Evolutionary conservation across 2,797 vertebrate genomes (phyloP).

Genomic region (Hozukius guyotensis): DNA sequence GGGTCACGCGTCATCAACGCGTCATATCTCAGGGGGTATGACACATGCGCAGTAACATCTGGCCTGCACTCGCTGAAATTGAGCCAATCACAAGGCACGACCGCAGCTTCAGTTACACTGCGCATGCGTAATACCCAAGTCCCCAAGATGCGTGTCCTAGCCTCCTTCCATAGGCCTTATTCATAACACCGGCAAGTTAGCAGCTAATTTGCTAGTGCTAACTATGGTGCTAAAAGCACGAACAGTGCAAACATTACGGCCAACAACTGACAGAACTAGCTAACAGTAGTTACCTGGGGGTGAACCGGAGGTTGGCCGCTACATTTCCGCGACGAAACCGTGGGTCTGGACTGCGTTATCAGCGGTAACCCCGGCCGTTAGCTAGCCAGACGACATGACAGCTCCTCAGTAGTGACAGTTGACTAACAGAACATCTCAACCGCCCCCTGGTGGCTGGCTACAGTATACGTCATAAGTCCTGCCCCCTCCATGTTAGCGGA

Average conservation of each 20-base stretch:
- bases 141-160: rapidly evolving
- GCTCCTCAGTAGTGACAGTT: too few species aligned
- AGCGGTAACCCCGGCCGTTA: background rate
- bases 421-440: too few species aligned
- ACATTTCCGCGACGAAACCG: background rate
- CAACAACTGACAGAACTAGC: background rate
- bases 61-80: too few species aligned
- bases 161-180: too few species aligned
- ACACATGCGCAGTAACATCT: too few species aligned
- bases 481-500: too few species aligned
- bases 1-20: too few species aligned
- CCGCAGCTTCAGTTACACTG: too few species aligned
- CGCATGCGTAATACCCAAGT: too few species aligned
- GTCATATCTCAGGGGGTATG: too few species aligned
- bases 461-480: background rate
- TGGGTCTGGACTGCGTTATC: background rate
- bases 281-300: background rate
- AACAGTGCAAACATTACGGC: background rate
- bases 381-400: background rate
- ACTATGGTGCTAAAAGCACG: background rate
- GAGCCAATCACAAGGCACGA: too few species aligned
- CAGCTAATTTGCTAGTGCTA: background rate
- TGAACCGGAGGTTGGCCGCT: too few species aligned
- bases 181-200: background rate
- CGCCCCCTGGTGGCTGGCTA: background rate